These are phyloP conservation scores for Plagodis pulveraria DNA, from an alignment of 2,888 invertebrate species.

Conservation along the genomic window DNA sequence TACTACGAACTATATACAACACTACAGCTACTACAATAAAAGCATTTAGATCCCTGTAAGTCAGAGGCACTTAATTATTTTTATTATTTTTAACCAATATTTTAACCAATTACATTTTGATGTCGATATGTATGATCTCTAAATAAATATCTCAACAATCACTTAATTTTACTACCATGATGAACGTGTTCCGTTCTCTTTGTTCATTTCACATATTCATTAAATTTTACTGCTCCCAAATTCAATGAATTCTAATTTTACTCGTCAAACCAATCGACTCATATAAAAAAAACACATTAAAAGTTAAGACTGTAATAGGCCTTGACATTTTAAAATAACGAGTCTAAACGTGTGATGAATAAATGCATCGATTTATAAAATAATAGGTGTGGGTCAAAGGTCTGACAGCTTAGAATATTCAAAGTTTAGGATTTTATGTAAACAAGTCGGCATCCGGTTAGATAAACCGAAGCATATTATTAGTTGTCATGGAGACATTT, in stretches of 20 bases:
- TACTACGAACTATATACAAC: too few species aligned
- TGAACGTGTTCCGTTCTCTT: slow-evolving; percentile 7
- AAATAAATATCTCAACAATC: too few species aligned
- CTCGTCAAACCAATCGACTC: slow-evolving; percentile 18
- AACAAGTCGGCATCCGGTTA: slow-evolving; percentile 16
- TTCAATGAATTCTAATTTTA: slow-evolving; percentile 28
- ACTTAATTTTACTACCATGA: neutral
- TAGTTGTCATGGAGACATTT: slow-evolving; percentile 12
- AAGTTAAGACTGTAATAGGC: slow-evolving; percentile 14
- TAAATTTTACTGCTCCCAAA: slow-evolving; percentile 13
- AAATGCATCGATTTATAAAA: slow-evolving; percentile 30
- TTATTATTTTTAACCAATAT: too few species aligned
- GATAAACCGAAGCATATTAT: neutral
- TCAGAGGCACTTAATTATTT: too few species aligned
- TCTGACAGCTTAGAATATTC: slow-evolving; percentile 8
- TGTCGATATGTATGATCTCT: too few species aligned
- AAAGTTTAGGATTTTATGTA: slow-evolving; percentile 11
- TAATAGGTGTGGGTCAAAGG: slow-evolving; percentile 35
- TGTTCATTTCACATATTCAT: slow-evolving; percentile 16
- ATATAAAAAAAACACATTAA: slow-evolving; percentile 13
- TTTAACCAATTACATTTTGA: too few species aligned
- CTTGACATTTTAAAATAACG: slow-evolving; percentile 39
- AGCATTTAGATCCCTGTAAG: too few species aligned
- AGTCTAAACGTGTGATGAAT: slow-evolving; percentile 22
- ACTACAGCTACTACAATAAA: too few species aligned